Percentiles rank a stretch among this genome's conserved stretches.
Conservation (phyloP, 2,113 vertebrate species). For the Anseranas semipalmata region DNA sequence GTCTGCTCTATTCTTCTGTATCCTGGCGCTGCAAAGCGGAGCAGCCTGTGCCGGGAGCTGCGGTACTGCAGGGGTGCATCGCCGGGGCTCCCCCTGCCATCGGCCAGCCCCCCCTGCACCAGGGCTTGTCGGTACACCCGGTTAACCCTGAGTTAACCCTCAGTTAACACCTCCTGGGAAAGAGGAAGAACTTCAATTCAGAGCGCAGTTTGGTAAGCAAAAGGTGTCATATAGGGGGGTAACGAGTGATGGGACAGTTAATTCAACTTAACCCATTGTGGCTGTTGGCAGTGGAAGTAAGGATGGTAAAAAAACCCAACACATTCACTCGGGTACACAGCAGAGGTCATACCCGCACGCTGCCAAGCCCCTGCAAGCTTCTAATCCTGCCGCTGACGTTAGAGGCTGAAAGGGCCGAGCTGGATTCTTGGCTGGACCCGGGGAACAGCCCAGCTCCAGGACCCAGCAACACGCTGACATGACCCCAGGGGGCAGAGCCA, state of each 20-base stretch:
- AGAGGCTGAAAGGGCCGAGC: neutral
- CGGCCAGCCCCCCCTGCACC: neutral
- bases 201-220: neutral
- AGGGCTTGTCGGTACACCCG: neutral
- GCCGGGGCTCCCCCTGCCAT: neutral
- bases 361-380: neutral
- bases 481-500: neutral
- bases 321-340: neutral
- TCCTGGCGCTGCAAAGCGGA: neutral
- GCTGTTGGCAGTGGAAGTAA: neutral
- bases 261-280: neutral
- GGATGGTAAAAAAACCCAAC: neutral
- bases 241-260: neutral
- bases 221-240: too few relatives aligned
- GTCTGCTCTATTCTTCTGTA: neutral
- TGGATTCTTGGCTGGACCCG: neutral
- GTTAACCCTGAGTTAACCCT: neutral
- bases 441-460: neutral
- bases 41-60: neutral
- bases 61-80: neutral
- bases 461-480: neutral
- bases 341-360: neutral
- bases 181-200: neutral
- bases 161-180: neutral
- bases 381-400: neutral